Base-by-base conservation (phyloP, 2,888 invertebrate species). In the Tipula confusa region DNA sequence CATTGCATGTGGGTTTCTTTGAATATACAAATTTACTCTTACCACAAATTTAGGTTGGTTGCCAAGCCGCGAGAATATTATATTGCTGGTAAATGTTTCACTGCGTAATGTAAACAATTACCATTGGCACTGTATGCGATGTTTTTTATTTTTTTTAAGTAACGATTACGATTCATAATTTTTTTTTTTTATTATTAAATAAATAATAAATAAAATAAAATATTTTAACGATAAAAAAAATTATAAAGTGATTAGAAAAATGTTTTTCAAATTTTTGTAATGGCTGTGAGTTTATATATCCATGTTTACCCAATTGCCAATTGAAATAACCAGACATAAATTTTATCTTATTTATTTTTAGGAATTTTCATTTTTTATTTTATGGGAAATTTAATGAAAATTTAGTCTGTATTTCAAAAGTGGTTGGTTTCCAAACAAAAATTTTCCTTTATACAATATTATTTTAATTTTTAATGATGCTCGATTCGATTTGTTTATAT, bases 341-440 rank as follows among this genome's bases (percentile, higher is more conserved):
- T 24, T 64, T 64, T n/a, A n/a, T 64, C 43, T 64, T n/a, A 64
- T 64, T 64, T 64, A 64, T 64, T 64, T 64, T 24, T 64, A 64
- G 64, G 64, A 64, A 33, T 33, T 33, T 33, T 33, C 33, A 11
- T 33, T 64, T 64, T 64, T 24, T 64, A 7, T 64, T 64, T 64
- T 64, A 64, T 64, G 24, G 64, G 64, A 64, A 64, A 64, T 64
- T n/a, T n/a, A n/a, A n/a, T 64, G 64, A 24, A 64, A 64, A 64
- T 64, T 64, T 24, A 64, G n/a, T n/a, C n/a, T n/a, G 64, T 64
- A 64, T 64, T 64, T 64, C 64, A 64, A 64, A 64, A 64, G 64
- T 64, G 64, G 64, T 64, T 64, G 24, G 24, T 64, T 64, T 64
- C 64, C 24, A 64, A 64, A 64, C 64, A 64, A 24, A 33, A 33